Conservation (phyloP, 2,888 invertebrate genomes). For the Agrotis segetum region DNA sequence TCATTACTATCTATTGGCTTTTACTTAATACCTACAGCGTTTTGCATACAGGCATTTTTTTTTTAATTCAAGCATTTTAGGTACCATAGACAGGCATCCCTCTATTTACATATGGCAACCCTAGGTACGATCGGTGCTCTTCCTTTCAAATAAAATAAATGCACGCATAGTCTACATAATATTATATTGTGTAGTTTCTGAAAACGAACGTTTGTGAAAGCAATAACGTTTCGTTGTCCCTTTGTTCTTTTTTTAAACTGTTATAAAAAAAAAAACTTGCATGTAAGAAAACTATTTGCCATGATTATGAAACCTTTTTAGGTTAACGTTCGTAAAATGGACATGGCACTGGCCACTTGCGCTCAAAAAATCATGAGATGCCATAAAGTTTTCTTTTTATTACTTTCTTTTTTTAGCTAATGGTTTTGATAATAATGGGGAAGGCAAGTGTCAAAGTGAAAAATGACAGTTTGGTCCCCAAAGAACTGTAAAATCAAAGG, state of each 20-base stretch:
- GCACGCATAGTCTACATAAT: no score
- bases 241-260: no score
- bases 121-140: slow-evolving; percentile 16
- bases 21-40: no score
- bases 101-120: no score
- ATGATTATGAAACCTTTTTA: slow-evolving; percentile 6
- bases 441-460: no score
- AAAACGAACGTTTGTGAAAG: slow-evolving; percentile 1
- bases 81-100: no score
- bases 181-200: no score
- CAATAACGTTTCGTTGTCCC: neutral
- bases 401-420: neutral
- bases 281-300: neutral
- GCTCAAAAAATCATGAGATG: slow-evolving; percentile 1
- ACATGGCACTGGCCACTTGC: slow-evolving; percentile 7
- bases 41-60: no score
- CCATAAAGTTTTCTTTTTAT: slow-evolving; percentile 5
- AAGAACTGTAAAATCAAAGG: no score
- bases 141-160: neutral
- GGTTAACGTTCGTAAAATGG: neutral
- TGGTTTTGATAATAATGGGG: neutral
- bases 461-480: no score
- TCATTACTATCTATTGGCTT: no score
- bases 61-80: no score
- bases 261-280: neutral